A percentile compares a stretch with the other conserved stretches of the same genome.
Conservation (phyloP, 1,140 invertebrate genomes). For the Meloidogyne hapla region DNA sequence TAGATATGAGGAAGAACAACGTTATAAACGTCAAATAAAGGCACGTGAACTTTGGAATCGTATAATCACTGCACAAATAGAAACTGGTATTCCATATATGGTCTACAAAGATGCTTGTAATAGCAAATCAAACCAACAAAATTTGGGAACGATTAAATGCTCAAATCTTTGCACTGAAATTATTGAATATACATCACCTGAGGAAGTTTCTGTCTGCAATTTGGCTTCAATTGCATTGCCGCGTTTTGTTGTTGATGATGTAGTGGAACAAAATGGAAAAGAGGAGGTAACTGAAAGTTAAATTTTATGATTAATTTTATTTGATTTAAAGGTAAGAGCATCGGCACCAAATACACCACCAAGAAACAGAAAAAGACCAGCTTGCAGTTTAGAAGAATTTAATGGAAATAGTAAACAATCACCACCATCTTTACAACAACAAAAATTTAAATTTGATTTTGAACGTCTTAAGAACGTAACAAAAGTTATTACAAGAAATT, state of each 20-base stretch:
- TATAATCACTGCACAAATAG: constrained; percentile 91
- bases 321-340: background rate
- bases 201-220: constrained; percentile 97
- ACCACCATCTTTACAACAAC: background rate
- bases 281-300: constrained; percentile 41
- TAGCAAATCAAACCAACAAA: constrained; percentile 94
- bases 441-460: constrained; percentile 78
- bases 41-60: constrained; percentile 89
- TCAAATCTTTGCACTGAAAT: constrained; percentile 98
- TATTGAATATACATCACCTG: constrained; percentile 80
- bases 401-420: background rate
- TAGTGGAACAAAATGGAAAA: background rate
- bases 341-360: background rate
- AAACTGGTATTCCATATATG: constrained; percentile 98
- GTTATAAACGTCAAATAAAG: constrained; percentile 75
- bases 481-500: constrained; percentile 79
- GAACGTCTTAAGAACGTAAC: constrained; percentile 74
- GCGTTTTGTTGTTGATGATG: constrained; percentile 76
- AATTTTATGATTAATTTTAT: background rate
- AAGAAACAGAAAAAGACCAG: background rate
- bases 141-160: constrained; percentile 96
- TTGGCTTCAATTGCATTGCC: constrained; percentile 96
- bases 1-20: constrained; percentile 82
- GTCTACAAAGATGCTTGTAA: constrained; percentile 82
- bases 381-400: background rate